Base-by-base conservation (phyloP, 2,113 vertebrate genomes). In the Dicrurus megarhynchus region DNA sequence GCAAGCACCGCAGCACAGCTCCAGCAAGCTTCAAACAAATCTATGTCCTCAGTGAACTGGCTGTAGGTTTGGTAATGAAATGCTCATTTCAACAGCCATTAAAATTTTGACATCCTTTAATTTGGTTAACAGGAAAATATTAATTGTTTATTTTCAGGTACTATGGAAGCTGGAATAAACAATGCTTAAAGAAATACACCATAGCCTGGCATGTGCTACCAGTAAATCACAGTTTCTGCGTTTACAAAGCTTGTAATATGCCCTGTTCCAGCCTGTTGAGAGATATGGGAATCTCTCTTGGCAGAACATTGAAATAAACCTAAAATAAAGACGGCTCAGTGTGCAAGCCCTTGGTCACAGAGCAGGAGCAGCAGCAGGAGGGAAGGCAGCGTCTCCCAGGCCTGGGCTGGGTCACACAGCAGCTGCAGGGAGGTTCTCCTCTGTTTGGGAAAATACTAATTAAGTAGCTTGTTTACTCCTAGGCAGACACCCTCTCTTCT, bases 321-420 rank as follows among this genome's bases (percentile, higher is more conserved):
- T 57, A 41, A 89, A 68, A 32, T 20, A 50, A 71, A 61, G 49
- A 41, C 4, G 3, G 28, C 14, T 78, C 0, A 0, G 41, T 20
- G 7, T 4, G 30, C 50, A 84, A 67, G 81, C 27, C 47, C 39
- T 41, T 0, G 0, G 32, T 19, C 0, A 1, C 12, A 27, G 37
- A 35, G 63, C 27, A 63, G 60, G 35, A 46, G 9, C 37, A 20
- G 46, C 74, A 41, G 67, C 39, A 24, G 41, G 1, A 16, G 30
- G 35, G 50, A 65, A 49, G 55, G 46, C 64, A 80, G 57, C 1
- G 0, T 41, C 33, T 30, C 33, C 28, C 39, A 28, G 35, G 24
- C 32, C 60, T 12, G 28, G 55, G 42, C 46, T 73, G 41, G 61
- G 18, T 60, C 71, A 30, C 1, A 2, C 11, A 52, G 55, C 13